Base-by-base conservation (phyloP, 2,113 vertebrate genomes). In the Odontesthes bonariensis region DNA sequence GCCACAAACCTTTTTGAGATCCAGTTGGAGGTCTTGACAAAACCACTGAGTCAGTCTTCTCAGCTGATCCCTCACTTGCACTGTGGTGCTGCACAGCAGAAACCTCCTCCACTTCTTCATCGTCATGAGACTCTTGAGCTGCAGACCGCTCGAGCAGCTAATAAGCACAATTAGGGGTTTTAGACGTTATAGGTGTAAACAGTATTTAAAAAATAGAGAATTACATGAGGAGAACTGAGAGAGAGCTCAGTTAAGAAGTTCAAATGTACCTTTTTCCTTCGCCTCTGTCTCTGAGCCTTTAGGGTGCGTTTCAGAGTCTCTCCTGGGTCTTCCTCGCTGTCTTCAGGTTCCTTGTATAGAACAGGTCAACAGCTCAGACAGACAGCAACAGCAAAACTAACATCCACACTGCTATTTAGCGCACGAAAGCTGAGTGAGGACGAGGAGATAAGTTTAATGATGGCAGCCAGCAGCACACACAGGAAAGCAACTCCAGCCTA, bases 221-320 rank as follows among this genome's bases (percentile, higher is more conserved):
- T 16, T 1, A 23, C 20, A 54, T 38, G 35, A 13, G 42, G 13
- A 57, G 1, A 8, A 33, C 11, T 33, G 20, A 40, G 7, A 12
- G 19, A 42, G 1, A 22, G 35, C 35, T 5, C 35, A 38, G 35
- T 38, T 38, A 38, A 8, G 5, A 2, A 38, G 35, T 7, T 10
- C 10, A 38, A 38, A 3, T 2, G 16, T 82, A 96, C 96, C 92
- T 71, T 76, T 62, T 93, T 91, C 66, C 89, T 94, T 17, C 83
- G 86, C 2, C 77, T 91, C 53, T 91, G 91, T 55, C 94, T 92
- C 77, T 92, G 92, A 0, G 80, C 65, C 52, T 84, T 92, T 1
- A 92, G 0, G 0, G 80, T 72, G 40, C 75, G 89, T 79, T 90
- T 95, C 64, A 91, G 87, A 3, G 79, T 88, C 60, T 93, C 92